Base-by-base conservation (phyloP, 2,797 vertebrate species). In the Siniperca obscura region DNA sequence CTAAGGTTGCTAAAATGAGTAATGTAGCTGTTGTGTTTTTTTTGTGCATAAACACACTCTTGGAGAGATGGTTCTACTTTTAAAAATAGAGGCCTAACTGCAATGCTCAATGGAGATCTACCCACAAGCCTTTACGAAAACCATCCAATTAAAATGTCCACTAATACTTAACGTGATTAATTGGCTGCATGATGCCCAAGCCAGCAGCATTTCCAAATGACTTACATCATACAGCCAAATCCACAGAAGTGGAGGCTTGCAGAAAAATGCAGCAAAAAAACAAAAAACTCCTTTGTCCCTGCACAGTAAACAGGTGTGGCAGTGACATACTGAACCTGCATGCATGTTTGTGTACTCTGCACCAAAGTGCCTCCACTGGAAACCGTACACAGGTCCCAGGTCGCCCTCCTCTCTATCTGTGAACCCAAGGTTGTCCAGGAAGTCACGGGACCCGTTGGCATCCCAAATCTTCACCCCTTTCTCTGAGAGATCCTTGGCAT, bases 401-500 rank as follows among this genome's bases (percentile, higher is more conserved):
- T 99, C 98, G 2, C 98, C 98, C 89, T 98, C 98, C 79, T 98
- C 97, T 84, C 98, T 88, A 27, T 90, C 86, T 5, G 81, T 94
- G 85, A 99, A 99, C 10, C 98, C 98, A 16, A 95, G 96, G 65
- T 97, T 96, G 90, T 99, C 97, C 94, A 99, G 91, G 85, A 99
- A 99, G 30, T 94, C 91, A 55, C 98, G 95, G 0, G 98, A 99
- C 0, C 97, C 98, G 22, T 99, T 99, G 62, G 98, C 98, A 40
- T 99, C 98, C 98, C 98, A 99, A 75, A 99, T 99, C 90, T 96
- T 98, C 76, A 99, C 98, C 17, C 98, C 98, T 82, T 97, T 99
- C 64, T 93, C 95, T 0, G 98, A 98, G 44, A 99, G 97, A 81
- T 98, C 98, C 71, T 98, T 98, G 55, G 98, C 96, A 64, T 99